These are phyloP conservation scores for Callorhinus ursinus DNA, from an alignment of 2,113 vertebrate species.

Conservation along the genomic window DNA sequence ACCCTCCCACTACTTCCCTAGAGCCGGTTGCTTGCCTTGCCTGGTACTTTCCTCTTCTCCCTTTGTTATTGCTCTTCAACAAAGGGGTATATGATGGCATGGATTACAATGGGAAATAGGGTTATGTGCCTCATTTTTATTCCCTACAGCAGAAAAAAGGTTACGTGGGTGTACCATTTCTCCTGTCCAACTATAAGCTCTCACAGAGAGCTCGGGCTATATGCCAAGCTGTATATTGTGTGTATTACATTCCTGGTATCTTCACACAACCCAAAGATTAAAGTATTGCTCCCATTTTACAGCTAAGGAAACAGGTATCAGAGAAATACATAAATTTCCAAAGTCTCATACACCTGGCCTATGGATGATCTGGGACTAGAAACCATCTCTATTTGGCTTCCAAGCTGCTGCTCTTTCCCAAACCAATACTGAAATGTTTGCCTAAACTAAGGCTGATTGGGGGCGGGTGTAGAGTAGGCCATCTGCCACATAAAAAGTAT, in stretches of 20 bases:
- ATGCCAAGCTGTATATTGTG: background rate
- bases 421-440: conserved; percentile 15
- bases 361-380: background rate
- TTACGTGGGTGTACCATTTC: background rate
- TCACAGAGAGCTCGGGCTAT: background rate
- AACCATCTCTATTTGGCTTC: conserved; percentile 20
- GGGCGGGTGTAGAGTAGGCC: background rate
- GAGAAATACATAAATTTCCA: background rate
- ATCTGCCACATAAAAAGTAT: background rate
- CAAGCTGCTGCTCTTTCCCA: conserved; percentile 30
- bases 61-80: background rate
- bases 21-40: background rate
- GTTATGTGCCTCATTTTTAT: background rate
- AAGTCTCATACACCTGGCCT: background rate
- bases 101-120: background rate
- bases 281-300: background rate
- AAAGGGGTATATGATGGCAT: background rate
- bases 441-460: conserved; percentile 19
- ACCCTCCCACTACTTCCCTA: background rate
- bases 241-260: background rate
- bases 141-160: background rate
- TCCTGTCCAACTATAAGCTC: background rate
- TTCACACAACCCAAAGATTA: background rate
- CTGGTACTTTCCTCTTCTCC: background rate
- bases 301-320: conserved; percentile 37